Base-by-base conservation (phyloP, 1,140 invertebrate genomes). In the Papilio glaucus region DNA sequence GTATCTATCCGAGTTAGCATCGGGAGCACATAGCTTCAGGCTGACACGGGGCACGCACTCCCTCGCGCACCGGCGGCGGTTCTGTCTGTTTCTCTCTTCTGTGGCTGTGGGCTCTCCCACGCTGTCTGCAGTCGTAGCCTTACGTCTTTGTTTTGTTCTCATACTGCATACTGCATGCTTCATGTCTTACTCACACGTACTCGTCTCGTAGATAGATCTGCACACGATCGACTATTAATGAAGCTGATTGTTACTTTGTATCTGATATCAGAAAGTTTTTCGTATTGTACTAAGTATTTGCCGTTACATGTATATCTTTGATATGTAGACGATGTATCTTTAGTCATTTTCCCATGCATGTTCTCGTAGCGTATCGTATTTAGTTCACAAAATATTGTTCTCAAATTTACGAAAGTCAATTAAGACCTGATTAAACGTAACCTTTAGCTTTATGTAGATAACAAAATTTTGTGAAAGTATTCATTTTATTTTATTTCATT, bases 31-130 rank as follows among this genome's bases (percentile, higher is more conserved):
- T 85, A 82, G 88, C 88, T 91, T 89, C 87, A 85, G 81, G 89
- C 89, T 90, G 81, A 85, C 87, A 87, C 87, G 87, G 87, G 84
- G 88, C 87, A 87, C 88, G 81, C 85, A 80, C 81, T 74, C 85
- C 62, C 86, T 85, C 86, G 88, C 85, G 87, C 88, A 88, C 88
- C 88, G 85, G 89, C 88, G 89, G 86, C 85, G 89, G 91, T 85
- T 92, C 88, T 93, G 92, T 92, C 91, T 93, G 92, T 93, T 93
- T 90, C 92, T 93, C 91, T 93, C 91, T 93, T 93, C 91, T 93
- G 91, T 93, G 91, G 90, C 89, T 88, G 88, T 88, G 88, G 90
- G 88, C 84, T 85, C 78, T 62, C 86, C 89, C 90, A 88, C 87
- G 84, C 85, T 89, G 72, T 87, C 86, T 84, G 86, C 87, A 80